Base-by-base conservation (phyloP, 2,797 vertebrate species). In the Dicrostonyx torquatus region DNA sequence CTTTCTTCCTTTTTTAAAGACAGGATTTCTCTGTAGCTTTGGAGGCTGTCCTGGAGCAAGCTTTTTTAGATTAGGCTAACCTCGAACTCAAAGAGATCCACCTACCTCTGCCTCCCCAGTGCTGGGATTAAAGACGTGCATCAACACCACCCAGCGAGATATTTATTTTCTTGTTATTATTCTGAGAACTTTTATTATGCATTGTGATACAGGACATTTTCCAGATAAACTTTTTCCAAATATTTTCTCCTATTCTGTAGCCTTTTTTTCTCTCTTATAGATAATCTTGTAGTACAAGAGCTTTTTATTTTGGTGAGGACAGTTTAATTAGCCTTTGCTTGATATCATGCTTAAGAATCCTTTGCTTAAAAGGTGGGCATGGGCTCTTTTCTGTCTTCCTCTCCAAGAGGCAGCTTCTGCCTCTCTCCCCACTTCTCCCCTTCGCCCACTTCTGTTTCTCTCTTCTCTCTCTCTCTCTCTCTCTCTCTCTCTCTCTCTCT, bases 221-320 rank as follows among this genome's bases (percentile, higher is more conserved):
- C 83, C 14, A 89, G 58, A 62, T 93, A 50, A 3, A 1, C 45
- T 29, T 68, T 89, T 95, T 92, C 24, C 6, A 53, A 53, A 24
- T 93, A 18, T 91, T 93, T 92, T 48, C 85, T 64, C 31, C 15
- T 15, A 55, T 17, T 85, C 40, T 91, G 20, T 94, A 76, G 37
- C 20, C 82, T 85, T 0, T 76, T 20, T 91, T 94, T 31, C 13
- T 91, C 0, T 45, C 14, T 78, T 6, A 50, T 37, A 86, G 82
- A 72, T 53, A 45, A 72, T 93, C 34, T 83, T 70, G 62, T 31
- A 90, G 43, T 83, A 29, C 37, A 77, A 18, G 50, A 40, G 14
- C 58, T 93, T 93, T 83, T 89, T 18, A 86, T 95, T 95, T 93
- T 88, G 50, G 24, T 48, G 26, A 88, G 84, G 48, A 75, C 0